Base-by-base conservation (phyloP, 2,888 invertebrate species). In the Chaitophorus viminalis region DNA sequence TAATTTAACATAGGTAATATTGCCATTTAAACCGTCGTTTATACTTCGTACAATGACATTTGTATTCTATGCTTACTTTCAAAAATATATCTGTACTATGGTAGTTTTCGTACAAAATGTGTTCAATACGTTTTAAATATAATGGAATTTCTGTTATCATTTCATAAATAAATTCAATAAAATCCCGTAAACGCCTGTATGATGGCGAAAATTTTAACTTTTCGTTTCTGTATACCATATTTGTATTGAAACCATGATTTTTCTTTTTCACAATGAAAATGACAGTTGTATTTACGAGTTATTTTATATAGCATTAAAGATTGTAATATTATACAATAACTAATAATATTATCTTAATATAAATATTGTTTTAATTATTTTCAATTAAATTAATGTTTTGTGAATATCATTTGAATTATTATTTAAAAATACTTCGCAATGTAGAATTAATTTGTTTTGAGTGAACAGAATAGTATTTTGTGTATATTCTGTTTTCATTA, bases 221-320 rank as follows among this genome's bases (percentile, higher is more conserved):
- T 60, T 84, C 60, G 68, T 88, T 84, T 76, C 88, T 79, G 52
- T 82, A 89, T 0, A 88, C 33, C 5, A 89, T 68, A 39, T 83
- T 83, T 9, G 83, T 88, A 65, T 79, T 31, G 8, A 89, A 88
- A n/a, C 77, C 77, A 18, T 31, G 52, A 72, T 72, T 33, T 52
- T 72, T 82, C 72, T 82, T 70, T 52, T 68, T 5, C 46, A 46
- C 4, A 25, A 6, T 14, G 29, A 68, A 68, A n/a, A 18, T 68
- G 25, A 18, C 31, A 81, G 39, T 18, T 29, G 17, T 29, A 81
- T n/a, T 29, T 60, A 60, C 21, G 8, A 36, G 60, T 60, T 54
- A 33, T 4, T 25, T 25, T 11, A 54, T 11, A 11, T 33, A 33
- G 25, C 4, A 33, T 5, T 78, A 3, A n/a, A 5, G 25, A 60